Evolutionary conservation across 1,140 invertebrate genomes (phyloP).

Genomic region (Gryon sp.): DNA sequence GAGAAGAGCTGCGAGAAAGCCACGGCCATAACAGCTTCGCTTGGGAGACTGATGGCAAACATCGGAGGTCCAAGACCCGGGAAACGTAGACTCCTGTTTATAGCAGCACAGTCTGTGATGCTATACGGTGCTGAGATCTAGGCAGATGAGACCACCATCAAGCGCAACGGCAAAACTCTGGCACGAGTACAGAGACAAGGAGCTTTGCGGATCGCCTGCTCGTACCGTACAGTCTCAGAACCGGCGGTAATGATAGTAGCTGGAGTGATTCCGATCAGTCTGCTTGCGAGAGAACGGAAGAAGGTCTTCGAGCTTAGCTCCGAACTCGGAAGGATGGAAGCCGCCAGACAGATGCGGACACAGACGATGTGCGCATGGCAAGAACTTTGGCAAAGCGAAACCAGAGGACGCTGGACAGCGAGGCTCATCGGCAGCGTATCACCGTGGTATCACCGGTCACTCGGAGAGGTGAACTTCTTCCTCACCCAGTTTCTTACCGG

Average conservation of each 20-base stretch:
- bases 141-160: too few relatives aligned
- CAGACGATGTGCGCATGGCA: constrained; percentile 12
- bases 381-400: constrained; percentile 5
- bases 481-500: too few relatives aligned
- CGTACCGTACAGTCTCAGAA: constrained; percentile 57
- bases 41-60: constrained; percentile 55
- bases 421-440: constrained; percentile 11
- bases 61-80: constrained; percentile 45
- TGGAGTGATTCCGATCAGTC: constrained; percentile 44
- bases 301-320: not conserved
- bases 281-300: constrained; percentile 34
- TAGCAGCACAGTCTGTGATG: constrained; percentile 41
- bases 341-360: constrained; percentile 1
- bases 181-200: too few relatives aligned
- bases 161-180: too few relatives aligned
- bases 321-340: constrained; percentile 3
- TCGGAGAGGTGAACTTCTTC: constrained; percentile 45
- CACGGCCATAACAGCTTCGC: constrained; percentile 2
- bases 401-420: constrained; percentile 49
- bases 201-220: constrained; percentile 41
- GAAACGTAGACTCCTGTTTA: constrained; percentile 46
- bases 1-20: constrained; percentile 11
- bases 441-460: constrained; percentile 39
- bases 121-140: constrained; percentile 56
- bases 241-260: constrained; percentile 55